Evolutionary conservation across 2,113 vertebrate genomes (phyloP).

Genomic region (Mesocricetus auratus): DNA sequence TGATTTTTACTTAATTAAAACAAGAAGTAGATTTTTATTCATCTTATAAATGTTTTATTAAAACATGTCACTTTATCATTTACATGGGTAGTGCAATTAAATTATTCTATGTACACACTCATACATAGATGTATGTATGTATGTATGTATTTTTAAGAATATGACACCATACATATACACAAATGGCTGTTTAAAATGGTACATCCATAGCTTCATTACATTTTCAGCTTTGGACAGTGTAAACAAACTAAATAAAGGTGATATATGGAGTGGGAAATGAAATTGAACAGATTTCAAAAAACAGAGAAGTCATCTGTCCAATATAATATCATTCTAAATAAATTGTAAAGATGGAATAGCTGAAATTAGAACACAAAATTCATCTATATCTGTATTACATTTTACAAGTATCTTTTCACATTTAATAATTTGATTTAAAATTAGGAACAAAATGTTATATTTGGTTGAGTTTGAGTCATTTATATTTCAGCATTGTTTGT

Average conservation of each 20-base stretch:
- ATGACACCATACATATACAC: not conserved
- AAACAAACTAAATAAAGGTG: not conserved
- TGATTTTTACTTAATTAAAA: not conserved
- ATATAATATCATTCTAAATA: too few species aligned
- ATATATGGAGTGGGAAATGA: not conserved
- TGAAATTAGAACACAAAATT: not conserved
- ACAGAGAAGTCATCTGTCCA: not conserved
- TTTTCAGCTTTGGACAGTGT: not conserved
- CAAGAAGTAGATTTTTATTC: not conserved
- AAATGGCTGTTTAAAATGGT: not conserved
- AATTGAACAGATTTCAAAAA: not conserved
- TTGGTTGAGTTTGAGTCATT: not conserved
- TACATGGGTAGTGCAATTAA: not conserved
- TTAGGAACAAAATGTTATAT: not conserved
- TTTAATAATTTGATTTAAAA: not conserved
- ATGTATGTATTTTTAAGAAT: not conserved
- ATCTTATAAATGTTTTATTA: not conserved
- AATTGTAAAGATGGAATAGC: not conserved
- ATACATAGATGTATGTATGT: not conserved
- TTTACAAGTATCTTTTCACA: not conserved
- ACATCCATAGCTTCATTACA: not conserved
- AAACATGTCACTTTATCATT: not conserved
- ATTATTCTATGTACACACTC: not conserved
- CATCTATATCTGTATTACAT: not conserved
- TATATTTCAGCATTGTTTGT: not conserved